Percentiles rank a stretch among this genome's conserved stretches.
Conservation (phyloP, 2,888 invertebrate genomes). For the Nysson spinosus region DNA sequence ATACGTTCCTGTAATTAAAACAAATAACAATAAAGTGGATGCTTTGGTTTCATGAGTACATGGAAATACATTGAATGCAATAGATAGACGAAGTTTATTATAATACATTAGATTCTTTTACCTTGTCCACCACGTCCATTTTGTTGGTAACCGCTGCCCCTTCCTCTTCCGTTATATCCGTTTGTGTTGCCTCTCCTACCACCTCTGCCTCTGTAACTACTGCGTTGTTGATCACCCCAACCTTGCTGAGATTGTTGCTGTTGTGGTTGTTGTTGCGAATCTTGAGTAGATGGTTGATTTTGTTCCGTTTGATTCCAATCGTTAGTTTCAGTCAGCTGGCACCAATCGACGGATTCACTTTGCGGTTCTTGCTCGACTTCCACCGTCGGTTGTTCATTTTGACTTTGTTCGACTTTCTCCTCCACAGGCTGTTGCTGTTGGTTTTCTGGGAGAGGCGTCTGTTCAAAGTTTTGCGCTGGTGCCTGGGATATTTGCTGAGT, state of each 20-base stretch:
- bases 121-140: constrained; percentile 74
- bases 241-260: constrained; percentile 66
- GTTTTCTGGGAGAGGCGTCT: constrained; percentile 40
- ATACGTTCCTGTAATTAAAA: constrained; percentile 63
- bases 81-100: no score
- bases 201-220: constrained; percentile 77
- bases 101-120: constrained; percentile 44
- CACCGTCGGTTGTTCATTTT: constrained; percentile 57
- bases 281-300: constrained; percentile 67
- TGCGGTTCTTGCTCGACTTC: constrained; percentile 62
- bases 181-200: constrained; percentile 79
- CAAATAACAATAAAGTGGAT: no score
- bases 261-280: constrained; percentile 65
- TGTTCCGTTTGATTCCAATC: constrained; percentile 77
- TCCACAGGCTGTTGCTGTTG: constrained; percentile 49
- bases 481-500: constrained; percentile 33
- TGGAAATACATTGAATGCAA: no score
- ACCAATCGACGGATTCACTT: constrained; percentile 70
- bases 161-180: constrained; percentile 80
- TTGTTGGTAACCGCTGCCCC: constrained; percentile 75
- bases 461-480: constrained; percentile 36
- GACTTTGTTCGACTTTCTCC: constrained; percentile 66
- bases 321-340: constrained; percentile 67
- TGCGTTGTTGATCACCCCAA: constrained; percentile 71
- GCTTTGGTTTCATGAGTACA: no score